Base-by-base conservation (phyloP, 2,888 invertebrate species). In the Drosophila villosipedis region DNA sequence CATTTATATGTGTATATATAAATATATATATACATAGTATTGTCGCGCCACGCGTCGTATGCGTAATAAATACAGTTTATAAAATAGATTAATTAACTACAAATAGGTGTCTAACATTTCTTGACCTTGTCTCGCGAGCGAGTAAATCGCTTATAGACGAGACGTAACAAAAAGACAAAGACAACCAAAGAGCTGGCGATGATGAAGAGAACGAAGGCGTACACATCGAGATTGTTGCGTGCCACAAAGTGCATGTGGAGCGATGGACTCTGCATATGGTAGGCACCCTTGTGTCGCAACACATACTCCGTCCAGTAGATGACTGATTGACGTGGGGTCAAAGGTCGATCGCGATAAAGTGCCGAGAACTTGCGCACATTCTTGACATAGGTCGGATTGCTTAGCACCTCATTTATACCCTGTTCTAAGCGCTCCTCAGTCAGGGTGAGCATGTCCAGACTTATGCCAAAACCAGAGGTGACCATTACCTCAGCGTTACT, bases 281-380 rank as follows among this genome's bases (percentile, higher is more conserved):
- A 84, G 0, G 94, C 94, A 12, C 95, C 95, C 39, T 94, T 94
- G 83, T 95, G 92, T 14, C 95, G 93, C 5, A 95, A 91, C 0
- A 95, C 94, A 83, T 95, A 95, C 78, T 95, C 95, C 31, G 95
- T 93, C 95, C 95, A 95, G 83, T 89, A 95, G 78, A 94, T 91
- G 0, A 95, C 94, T 0, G 94, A 94, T 59, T 95, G 94, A 47
- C 94, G 87, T 0, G 94, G 93, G 22, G 89, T 92, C 87, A 94
- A 90, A 0, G 95, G 95, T 57, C 95, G 93, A 84, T 95, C 95
- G 72, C 93, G 94, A 74, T 94, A 95, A 35, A 94, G 91, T 0
- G 61, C 57, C 0, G 95, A 94, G 19, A 94, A 80, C 55, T 92
- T 92, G 63, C 91, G 90, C 6, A 94, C 94, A 16, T 78, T 79